phyloP scores from a whole-genome alignment of 1,140 invertebrate genomes.

The Leptinotarsa defecta region DNA sequence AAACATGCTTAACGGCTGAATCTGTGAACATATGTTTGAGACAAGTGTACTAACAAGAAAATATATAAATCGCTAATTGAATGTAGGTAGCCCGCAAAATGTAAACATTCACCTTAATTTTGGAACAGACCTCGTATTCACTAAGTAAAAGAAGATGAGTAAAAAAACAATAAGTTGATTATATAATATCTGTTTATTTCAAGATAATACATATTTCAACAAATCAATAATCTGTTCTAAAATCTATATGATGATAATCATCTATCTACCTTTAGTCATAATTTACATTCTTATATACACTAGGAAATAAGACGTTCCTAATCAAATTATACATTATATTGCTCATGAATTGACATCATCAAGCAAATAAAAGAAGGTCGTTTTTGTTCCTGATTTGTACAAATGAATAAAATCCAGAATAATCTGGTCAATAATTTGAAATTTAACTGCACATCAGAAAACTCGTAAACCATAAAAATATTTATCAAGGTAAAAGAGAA shows the following conservation, averaged over 20 bases:
- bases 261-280: slow-evolving; percentile 20
- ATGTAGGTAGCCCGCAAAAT: too few species aligned
- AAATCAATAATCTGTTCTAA: slow-evolving; percentile 15
- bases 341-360: slow-evolving; percentile 22
- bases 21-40: too few species aligned
- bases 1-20: too few species aligned
- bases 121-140: too few species aligned
- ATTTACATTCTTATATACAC: slow-evolving; percentile 27
- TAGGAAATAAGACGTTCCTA: not conserved
- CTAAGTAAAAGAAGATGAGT: too few species aligned
- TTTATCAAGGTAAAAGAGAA: too few species aligned
- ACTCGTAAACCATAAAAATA: too few species aligned
- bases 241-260: slow-evolving; percentile 20
- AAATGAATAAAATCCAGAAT: slow-evolving; percentile 6
- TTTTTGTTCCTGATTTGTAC: slow-evolving; percentile 22
- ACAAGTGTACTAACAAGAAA: too few species aligned
- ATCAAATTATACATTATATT: slow-evolving; percentile 16
- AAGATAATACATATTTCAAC: slow-evolving; percentile 27
- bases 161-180: not conserved
- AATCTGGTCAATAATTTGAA: too few species aligned
- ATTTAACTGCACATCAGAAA: too few species aligned
- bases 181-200: slow-evolving; percentile 24
- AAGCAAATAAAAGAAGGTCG: not conserved
- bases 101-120: too few species aligned
- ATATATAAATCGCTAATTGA: too few species aligned